Evolutionary conservation across 2,113 vertebrate species (phyloP).

Genomic region (Ploceus nigricollis): DNA sequence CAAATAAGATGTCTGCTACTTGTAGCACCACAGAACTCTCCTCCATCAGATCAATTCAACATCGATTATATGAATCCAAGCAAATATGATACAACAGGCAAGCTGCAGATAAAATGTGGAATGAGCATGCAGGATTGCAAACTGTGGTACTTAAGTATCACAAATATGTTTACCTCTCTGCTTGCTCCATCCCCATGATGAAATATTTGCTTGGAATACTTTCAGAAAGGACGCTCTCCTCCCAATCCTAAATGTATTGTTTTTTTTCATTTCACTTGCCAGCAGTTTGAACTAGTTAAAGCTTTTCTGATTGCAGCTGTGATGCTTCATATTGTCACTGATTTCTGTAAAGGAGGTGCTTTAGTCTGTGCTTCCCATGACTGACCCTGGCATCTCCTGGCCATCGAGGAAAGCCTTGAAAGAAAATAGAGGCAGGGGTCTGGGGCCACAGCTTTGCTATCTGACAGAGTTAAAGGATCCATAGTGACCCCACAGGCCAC

Average conservation of each 20-base stretch:
- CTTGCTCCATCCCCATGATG: background rate
- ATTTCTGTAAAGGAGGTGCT: background rate
- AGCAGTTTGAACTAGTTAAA: background rate
- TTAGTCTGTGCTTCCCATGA: background rate
- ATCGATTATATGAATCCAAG: background rate
- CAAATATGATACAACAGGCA: background rate
- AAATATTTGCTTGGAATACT: background rate
- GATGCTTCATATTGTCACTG: background rate
- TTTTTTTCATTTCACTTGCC: background rate
- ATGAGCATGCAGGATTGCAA: background rate
- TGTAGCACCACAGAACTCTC: background rate
- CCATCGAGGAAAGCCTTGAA: rapidly evolving
- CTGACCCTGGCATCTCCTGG: background rate
- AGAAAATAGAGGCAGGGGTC: background rate
- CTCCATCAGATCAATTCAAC: background rate
- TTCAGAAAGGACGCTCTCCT: background rate
- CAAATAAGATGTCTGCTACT: background rate
- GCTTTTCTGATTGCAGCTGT: background rate
- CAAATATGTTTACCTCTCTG: background rate
- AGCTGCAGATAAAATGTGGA: background rate
- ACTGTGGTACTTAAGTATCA: background rate
- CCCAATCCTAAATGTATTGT: rapidly evolving
- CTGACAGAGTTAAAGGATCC: background rate
- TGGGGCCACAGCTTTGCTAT: background rate
- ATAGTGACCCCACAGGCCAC: background rate